Base-by-base conservation (phyloP, 2,888 invertebrate species). In the Hypsopygia costalis region DNA sequence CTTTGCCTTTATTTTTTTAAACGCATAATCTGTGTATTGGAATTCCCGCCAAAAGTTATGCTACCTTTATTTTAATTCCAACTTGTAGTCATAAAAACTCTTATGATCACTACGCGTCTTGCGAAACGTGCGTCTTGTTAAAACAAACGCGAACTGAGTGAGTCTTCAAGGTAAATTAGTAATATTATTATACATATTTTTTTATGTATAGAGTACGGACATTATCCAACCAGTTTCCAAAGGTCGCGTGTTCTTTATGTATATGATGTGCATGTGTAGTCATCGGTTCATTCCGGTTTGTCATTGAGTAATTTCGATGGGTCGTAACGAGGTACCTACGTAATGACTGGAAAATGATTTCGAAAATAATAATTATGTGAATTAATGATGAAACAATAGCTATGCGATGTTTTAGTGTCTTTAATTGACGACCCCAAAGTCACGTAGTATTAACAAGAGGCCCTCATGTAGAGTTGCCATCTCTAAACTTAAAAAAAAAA, bases 121-220 rank as follows among this genome's bases (percentile, higher is more conserved):
- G 33, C 44, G 22, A n/a, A n/a, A n/a, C 46, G 45, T 31, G 33
- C 39, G 43, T n/a, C n/a, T n/a, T n/a, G n/a, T n/a, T 45, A 43
- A 41, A 44, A 47, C 50, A 31, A 44, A 43, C 58, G 55, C 55
- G 44, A 53, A 67, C 67, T 68, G 54, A 55, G 34, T 16, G 33
- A 36, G 42, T 34, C 49, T 47, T 34, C 48, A 57, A 62, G 61
- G 57, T 30, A 48, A 30, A 44, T 51, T 39, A 25, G 37, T 25
- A 34, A 25, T 43, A 29, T 36, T 33, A 40, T 25, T 31, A 21
- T 32, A 21, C 20, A 39, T 16, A 29, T 44, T 45, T 47, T 47
- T 47, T 46, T n/a, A n/a, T n/a, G n/a, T n/a, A n/a, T n/a, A n/a
- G 37, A 27, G 33, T 43, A 34, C 36, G 41, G 36, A 43, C 32